Evolutionary conservation across 2,113 vertebrate species (phyloP).

Genomic region (western clawed frog (Xenopus tropicalis)): DNA sequence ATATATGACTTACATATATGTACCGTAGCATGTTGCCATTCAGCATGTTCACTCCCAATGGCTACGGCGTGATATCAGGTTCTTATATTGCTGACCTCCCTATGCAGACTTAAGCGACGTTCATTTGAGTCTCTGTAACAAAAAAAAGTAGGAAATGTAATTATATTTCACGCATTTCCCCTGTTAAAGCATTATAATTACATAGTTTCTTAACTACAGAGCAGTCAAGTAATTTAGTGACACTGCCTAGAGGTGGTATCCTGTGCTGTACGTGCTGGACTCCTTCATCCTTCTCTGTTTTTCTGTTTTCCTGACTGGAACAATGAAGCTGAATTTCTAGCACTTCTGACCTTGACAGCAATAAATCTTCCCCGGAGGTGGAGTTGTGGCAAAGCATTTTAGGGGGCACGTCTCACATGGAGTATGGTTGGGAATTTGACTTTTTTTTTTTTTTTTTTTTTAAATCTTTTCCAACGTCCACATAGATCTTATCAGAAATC

Average conservation of each 20-base stretch:
- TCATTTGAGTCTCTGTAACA: too few relatives aligned
- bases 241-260: slow-evolving; percentile 27
- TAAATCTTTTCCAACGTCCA: too few relatives aligned
- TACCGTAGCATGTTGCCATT: too few relatives aligned
- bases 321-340: slow-evolving; percentile 20
- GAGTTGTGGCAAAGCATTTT: slow-evolving; percentile 11
- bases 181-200: neutral
- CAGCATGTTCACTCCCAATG: too few relatives aligned
- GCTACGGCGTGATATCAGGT: too few relatives aligned
- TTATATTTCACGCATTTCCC: neutral
- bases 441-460: too few relatives aligned
- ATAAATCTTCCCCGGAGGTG: slow-evolving; percentile 22
- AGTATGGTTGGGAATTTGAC: neutral
- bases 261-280: slow-evolving; percentile 30
- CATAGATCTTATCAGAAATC: too few relatives aligned
- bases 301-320: slow-evolving; percentile 20
- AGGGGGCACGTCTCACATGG: slow-evolving; percentile 13
- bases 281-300: slow-evolving; percentile 8
- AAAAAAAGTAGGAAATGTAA: too few relatives aligned
- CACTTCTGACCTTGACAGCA: neutral
- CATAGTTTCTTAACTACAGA: neutral
- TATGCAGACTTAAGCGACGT: too few relatives aligned
- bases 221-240: neutral
- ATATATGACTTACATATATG: too few relatives aligned
- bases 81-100: too few relatives aligned